Percentiles rank a stretch among this genome's conserved stretches.
These are phyloP conservation scores for Lepus europaeus DNA, from an alignment of 2,113 vertebrate species.

Conservation along the genomic window DNA sequence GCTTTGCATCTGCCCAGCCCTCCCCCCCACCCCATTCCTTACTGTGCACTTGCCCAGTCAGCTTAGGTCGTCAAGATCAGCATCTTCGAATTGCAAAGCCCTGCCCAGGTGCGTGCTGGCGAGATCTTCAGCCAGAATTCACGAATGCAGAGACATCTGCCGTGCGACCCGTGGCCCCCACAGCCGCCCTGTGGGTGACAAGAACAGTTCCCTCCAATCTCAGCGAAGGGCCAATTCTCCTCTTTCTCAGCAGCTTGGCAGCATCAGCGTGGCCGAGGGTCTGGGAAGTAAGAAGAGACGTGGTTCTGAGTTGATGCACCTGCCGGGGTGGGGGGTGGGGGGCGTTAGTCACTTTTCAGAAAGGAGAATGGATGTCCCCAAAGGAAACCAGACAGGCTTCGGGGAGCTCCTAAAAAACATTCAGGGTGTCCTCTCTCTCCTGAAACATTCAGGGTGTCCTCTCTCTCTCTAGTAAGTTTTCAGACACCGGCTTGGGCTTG, in stretches of 20 bases:
- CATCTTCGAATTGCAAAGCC: neutral
- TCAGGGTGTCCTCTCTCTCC: neutral
- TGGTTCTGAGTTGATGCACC: neutral
- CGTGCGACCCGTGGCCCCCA: neutral
- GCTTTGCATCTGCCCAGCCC: neutral
- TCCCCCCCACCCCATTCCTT: neutral
- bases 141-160: neutral
- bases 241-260: slow-evolving; percentile 39
- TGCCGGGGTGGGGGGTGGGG: neutral
- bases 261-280: neutral
- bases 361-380: neutral
- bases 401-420: neutral
- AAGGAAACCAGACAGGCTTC: slow-evolving; percentile 36
- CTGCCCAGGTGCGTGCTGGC: neutral
- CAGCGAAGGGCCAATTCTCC: slow-evolving; percentile 61
- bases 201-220: slow-evolving; percentile 33
- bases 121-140: slow-evolving; percentile 3
- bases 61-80: neutral
- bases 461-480: neutral
- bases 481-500: neutral
- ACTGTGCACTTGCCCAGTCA: neutral
- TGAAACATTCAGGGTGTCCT: neutral
- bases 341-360: slow-evolving; percentile 10
- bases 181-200: neutral
- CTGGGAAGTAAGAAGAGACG: slow-evolving; percentile 24